phyloP scores from a whole-genome alignment of 2,888 invertebrate genomes.

The Camponotus fellah region DNA sequence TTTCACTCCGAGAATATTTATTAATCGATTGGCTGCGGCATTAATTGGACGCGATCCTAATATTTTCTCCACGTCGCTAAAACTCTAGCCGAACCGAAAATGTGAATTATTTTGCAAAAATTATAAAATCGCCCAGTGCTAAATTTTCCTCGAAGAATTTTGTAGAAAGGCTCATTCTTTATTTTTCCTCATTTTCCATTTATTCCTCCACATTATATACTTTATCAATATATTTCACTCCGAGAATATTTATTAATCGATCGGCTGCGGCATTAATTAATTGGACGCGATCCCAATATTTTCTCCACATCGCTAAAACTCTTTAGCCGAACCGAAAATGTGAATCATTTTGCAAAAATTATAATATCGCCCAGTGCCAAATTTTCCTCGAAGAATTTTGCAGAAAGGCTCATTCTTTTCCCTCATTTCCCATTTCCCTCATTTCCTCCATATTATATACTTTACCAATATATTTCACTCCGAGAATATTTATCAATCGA shows the following conservation, averaged over 20 bases:
- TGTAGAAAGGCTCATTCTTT: neutral
- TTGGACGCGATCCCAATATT: no score
- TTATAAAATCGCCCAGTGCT: neutral
- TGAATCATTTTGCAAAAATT: neutral
- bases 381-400: neutral
- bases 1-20: neutral
- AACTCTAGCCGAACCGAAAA: constrained; percentile 2
- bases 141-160: neutral
- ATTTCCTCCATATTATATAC: neutral
- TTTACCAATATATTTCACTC: neutral
- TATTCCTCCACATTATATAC: neutral
- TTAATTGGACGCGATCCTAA: neutral
- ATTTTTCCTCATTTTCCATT: neutral
- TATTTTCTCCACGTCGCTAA: no score
- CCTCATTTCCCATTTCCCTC: neutral
- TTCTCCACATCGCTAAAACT: no score
- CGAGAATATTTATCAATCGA: neutral
- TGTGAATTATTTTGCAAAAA: neutral
- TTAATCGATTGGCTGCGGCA: neutral
- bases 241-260: neutral
- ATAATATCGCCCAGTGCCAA: neutral
- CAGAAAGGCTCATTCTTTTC: neutral
- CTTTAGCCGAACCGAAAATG: neutral
- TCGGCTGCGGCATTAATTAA: neutral
- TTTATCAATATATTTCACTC: neutral